These are phyloP conservation scores for Cercocebus atys DNA, from an alignment of 2,113 vertebrate species.

Conservation along the genomic window DNA sequence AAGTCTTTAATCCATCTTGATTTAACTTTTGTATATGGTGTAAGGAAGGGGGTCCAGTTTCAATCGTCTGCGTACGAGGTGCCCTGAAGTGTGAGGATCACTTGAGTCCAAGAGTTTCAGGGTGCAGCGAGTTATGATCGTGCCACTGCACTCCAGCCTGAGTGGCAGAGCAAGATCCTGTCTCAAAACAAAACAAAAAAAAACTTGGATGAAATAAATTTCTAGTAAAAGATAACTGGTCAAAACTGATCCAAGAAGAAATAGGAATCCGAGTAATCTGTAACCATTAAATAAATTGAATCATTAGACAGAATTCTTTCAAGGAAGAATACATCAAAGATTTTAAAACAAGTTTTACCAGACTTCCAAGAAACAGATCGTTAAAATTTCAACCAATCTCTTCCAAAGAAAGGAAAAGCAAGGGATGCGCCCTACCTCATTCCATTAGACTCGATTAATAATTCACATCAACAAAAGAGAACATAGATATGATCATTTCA, in stretches of 20 bases:
- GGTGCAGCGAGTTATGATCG: too few species aligned
- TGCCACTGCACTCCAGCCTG: too few species aligned
- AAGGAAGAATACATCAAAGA: background rate
- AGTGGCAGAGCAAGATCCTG: too few species aligned
- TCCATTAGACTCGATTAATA: background rate
- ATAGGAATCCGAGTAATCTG: background rate
- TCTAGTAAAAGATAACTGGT: background rate
- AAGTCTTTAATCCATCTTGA: background rate
- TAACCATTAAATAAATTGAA: background rate
- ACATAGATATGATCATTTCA: background rate
- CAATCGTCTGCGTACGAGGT: background rate
- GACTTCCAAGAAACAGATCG: background rate
- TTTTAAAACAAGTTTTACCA: background rate
- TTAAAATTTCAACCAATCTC: background rate
- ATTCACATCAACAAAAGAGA: background rate
- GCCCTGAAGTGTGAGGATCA: too few species aligned
- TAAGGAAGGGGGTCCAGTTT: too few species aligned
- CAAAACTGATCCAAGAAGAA: background rate
- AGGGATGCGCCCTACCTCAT: fast-evolving
- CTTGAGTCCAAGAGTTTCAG: too few species aligned
- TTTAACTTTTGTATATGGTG: too few species aligned
- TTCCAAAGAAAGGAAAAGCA: background rate
- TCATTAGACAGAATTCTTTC: background rate
- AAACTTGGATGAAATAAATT: background rate
- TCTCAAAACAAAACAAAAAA: too few species aligned